These are phyloP conservation scores for Dicentrarchus labrax DNA, from an alignment of 2,113 vertebrate species.

Conservation along the genomic window DNA sequence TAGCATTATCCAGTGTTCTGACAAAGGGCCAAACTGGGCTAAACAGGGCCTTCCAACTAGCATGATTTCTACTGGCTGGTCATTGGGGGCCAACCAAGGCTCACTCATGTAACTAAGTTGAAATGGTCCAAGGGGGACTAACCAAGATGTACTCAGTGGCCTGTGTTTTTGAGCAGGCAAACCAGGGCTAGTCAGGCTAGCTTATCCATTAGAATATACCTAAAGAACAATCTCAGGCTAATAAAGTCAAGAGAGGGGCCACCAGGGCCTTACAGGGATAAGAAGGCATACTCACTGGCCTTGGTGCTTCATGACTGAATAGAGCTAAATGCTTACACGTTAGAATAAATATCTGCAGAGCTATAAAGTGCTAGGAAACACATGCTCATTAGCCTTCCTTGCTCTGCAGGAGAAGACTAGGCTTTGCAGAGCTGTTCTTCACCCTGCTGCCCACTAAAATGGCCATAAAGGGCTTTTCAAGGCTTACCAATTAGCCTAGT, in stretches of 20 bases:
- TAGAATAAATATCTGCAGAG: slow-evolving; percentile 2
- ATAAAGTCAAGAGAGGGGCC: background rate
- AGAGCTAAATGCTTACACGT: background rate
- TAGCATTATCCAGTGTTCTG: slow-evolving; percentile 2
- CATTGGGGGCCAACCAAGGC: background rate
- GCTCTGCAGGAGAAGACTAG: slow-evolving; percentile 16
- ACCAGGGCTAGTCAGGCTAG: background rate
- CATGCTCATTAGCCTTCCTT: background rate
- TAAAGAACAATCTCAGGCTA: background rate
- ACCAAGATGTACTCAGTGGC: background rate
- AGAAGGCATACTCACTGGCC: background rate
- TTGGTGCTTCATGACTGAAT: background rate
- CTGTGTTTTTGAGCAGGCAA: background rate
- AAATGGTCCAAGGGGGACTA: background rate
- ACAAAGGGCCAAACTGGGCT: slow-evolving; percentile 5
- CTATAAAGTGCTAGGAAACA: background rate
- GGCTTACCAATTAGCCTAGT: slow-evolving; percentile 43
- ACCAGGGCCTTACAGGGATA: background rate
- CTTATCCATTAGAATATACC: background rate
- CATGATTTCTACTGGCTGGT: background rate
- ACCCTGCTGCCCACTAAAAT: slow-evolving; percentile 4
- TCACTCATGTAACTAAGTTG: background rate
- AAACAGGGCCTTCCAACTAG: background rate
- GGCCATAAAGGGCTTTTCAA: slow-evolving; percentile 19
- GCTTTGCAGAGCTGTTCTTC: slow-evolving; percentile 13